These are phyloP conservation scores for Phorcus lineatus DNA, from an alignment of 2,888 invertebrate species.

Conservation along the genomic window DNA sequence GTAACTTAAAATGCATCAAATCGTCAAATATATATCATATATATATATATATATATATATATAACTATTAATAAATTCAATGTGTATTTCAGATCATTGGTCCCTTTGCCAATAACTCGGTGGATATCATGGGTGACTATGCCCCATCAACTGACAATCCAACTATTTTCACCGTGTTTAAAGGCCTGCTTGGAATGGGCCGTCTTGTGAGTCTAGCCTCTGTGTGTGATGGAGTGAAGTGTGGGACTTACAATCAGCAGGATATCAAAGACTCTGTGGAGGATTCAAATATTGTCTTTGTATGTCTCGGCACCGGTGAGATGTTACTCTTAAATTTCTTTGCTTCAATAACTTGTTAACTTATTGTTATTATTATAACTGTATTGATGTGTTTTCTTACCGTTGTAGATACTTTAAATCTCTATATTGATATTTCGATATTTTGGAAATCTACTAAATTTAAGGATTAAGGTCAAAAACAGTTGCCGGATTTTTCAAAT, in stretches of 20 bases:
- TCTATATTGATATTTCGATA: too few relatives aligned
- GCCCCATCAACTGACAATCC: conserved; percentile 52
- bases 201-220: conserved; percentile 38
- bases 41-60: too few relatives aligned
- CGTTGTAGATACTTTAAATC: too few relatives aligned
- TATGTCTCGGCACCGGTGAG: conserved; percentile 69
- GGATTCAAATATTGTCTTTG: conserved; percentile 60
- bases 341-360: too few relatives aligned
- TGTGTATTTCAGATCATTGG: conserved; percentile 64
- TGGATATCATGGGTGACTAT: conserved; percentile 68
- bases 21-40: too few relatives aligned
- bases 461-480: too few relatives aligned
- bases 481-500: too few relatives aligned
- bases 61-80: too few relatives aligned
- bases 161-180: conserved; percentile 59
- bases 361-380: too few relatives aligned
- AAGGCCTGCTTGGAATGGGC: conserved; percentile 57
- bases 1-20: too few relatives aligned
- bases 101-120: conserved; percentile 67
- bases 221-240: conserved; percentile 62
- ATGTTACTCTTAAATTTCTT: neutral
- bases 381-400: too few relatives aligned
- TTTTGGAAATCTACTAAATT: too few relatives aligned
- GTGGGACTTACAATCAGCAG: conserved; percentile 52
- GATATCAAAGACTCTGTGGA: conserved; percentile 51